Conservation (phyloP, 2,797 vertebrate genomes). For the Sparus aurata region DNA sequence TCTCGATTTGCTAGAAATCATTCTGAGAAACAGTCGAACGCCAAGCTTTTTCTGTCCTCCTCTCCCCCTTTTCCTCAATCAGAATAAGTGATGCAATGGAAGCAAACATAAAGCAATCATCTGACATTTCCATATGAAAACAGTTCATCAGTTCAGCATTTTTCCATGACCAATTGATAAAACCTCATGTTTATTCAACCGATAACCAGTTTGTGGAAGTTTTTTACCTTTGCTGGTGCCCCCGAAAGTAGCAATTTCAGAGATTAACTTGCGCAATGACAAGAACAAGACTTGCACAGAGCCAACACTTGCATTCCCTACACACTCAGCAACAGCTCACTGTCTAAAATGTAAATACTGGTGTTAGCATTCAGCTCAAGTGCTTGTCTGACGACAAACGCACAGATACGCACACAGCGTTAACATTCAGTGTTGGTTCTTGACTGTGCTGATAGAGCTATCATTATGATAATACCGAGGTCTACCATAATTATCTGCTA, state of each 20-base stretch:
- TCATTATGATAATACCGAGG: slow-evolving; percentile 68
- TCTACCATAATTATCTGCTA: slow-evolving; percentile 80
- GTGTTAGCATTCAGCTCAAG: slow-evolving; percentile 24
- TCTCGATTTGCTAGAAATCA: slow-evolving; percentile 26
- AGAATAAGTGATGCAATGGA: slow-evolving; percentile 27
- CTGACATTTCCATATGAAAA: slow-evolving; percentile 46
- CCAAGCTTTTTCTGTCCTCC: slow-evolving; percentile 6
- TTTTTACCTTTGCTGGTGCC: slow-evolving; percentile 19
- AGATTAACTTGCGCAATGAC: not conserved
- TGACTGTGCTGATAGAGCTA: slow-evolving; percentile 60
- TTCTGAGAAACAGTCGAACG: slow-evolving; percentile 38
- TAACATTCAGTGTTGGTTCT: slow-evolving; percentile 32
- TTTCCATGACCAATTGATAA: slow-evolving; percentile 12
- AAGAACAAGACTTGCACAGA: not conserved
- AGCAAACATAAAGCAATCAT: slow-evolving; percentile 37
- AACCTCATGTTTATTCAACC: slow-evolving; percentile 38
- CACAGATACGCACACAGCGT: slow-evolving; percentile 1
- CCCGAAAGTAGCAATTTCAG: not conserved
- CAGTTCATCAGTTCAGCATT: not conserved
- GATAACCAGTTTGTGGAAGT: slow-evolving; percentile 9
- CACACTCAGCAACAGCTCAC: not conserved
- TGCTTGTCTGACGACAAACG: slow-evolving; percentile 28
- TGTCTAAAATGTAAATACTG: slow-evolving; percentile 9
- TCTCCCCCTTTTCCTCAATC: slow-evolving; percentile 28
- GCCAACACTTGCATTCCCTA: not conserved